Conservation (phyloP, 2,797 vertebrate species). For the Arctocebus calabarensis region DNA sequence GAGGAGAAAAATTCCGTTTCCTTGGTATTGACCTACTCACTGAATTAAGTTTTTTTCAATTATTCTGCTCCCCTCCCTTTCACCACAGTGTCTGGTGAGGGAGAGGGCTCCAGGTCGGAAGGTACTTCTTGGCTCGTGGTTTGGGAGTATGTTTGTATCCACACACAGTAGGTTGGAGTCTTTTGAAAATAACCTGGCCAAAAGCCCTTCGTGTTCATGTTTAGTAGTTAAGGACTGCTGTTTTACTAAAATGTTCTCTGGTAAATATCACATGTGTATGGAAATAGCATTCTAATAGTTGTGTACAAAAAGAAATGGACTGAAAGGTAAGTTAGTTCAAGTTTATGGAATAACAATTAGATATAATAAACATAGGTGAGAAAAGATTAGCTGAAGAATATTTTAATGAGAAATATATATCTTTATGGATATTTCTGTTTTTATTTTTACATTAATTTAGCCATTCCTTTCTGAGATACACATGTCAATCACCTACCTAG, state of each 20-base stretch:
- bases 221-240: background rate
- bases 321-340: background rate
- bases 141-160: background rate
- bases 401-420: background rate
- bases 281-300: background rate
- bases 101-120: too few species aligned
- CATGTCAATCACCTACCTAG: background rate
- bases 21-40: background rate
- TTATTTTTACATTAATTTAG: background rate
- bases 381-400: background rate
- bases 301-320: background rate
- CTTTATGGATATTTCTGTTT: background rate
- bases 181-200: constrained; percentile 8
- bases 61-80: background rate
- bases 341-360: background rate
- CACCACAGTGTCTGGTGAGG: background rate
- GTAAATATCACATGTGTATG: background rate
- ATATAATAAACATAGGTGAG: background rate
- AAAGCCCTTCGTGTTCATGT: background rate
- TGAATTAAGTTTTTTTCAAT: background rate
- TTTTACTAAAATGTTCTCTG: background rate
- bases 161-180: background rate
- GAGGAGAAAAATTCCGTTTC: background rate
- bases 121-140: background rate
- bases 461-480: background rate